A percentile compares a stretch with the other conserved stretches of the same genome.
These are phyloP conservation scores for Procambarus clarkii DNA, from an alignment of 1,140 invertebrate species.

Conservation along the genomic window DNA sequence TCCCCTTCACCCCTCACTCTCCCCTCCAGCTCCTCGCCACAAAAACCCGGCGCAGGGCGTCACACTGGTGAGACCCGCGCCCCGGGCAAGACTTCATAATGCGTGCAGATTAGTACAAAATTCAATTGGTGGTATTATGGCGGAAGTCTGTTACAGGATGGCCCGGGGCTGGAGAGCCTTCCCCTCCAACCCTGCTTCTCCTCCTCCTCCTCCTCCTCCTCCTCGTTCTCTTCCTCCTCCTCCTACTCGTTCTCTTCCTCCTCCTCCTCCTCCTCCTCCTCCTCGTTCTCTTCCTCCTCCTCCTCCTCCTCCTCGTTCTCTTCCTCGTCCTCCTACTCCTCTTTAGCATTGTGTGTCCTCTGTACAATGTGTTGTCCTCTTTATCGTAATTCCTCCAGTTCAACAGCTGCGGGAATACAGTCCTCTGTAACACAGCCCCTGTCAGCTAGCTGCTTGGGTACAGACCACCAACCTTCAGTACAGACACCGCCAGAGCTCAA, in stretches of 20 bases:
- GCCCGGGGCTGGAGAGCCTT: constrained; percentile 21
- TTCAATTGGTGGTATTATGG: constrained; percentile 64
- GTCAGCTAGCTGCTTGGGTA: no score
- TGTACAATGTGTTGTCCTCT: no score
- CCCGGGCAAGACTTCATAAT: constrained; percentile 63
- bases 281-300: no score
- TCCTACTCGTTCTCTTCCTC: no score
- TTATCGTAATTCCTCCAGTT: no score
- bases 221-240: no score
- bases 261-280: neutral
- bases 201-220: neutral
- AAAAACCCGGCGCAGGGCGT: constrained; percentile 10
- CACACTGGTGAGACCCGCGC: constrained; percentile 38
- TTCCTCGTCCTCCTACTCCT: no score
- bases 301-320: neutral
- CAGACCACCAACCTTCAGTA: no score
- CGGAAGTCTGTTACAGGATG: constrained; percentile 59
- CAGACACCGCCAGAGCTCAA: neutral
- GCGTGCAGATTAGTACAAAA: constrained; percentile 64
- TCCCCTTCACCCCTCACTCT: neutral
- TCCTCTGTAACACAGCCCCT: no score
- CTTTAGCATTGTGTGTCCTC: no score
- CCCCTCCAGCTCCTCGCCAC: neutral
- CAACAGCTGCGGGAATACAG: no score
- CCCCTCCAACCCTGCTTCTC: neutral